These are phyloP conservation scores for Elysia crispata DNA, from an alignment of 2,888 invertebrate species.

Conservation along the genomic window DNA sequence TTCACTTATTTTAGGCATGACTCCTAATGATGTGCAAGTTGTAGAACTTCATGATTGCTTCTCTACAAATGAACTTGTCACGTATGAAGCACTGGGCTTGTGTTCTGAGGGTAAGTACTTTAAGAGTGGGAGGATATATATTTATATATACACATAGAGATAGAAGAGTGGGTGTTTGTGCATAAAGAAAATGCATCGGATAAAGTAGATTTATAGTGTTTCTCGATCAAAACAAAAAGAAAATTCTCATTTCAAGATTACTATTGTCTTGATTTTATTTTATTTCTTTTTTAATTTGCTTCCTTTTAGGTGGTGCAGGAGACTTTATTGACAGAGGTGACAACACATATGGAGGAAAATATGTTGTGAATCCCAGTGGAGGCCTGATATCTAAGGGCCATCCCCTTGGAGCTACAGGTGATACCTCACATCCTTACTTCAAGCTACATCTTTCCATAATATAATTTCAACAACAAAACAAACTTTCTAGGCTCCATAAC, in stretches of 20 bases:
- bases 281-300: neutral
- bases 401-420: slow-evolving; percentile 96
- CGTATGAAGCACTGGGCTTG: slow-evolving; percentile 96
- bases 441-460: too few relatives aligned
- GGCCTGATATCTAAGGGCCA: slow-evolving; percentile 99
- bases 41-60: slow-evolving; percentile 99
- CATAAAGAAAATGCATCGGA: too few relatives aligned
- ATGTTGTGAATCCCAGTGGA: slow-evolving; percentile 98
- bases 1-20: slow-evolving; percentile 79
- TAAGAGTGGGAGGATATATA: too few relatives aligned
- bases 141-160: too few relatives aligned
- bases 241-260: too few relatives aligned
- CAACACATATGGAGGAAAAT: slow-evolving; percentile 98
- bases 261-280: too few relatives aligned
- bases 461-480: too few relatives aligned
- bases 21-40: slow-evolving; percentile 91
- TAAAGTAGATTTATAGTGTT: too few relatives aligned
- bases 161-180: too few relatives aligned
- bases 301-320: slow-evolving; percentile 90
- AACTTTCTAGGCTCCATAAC: too few relatives aligned
- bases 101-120: slow-evolving; percentile 81
- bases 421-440: too few relatives aligned
- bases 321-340: slow-evolving; percentile 94
- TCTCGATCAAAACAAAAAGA: too few relatives aligned
- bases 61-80: slow-evolving; percentile 96